Evolutionary conservation across 2,797 vertebrate species (phyloP).

Genomic region (Poecile montanus): DNA sequence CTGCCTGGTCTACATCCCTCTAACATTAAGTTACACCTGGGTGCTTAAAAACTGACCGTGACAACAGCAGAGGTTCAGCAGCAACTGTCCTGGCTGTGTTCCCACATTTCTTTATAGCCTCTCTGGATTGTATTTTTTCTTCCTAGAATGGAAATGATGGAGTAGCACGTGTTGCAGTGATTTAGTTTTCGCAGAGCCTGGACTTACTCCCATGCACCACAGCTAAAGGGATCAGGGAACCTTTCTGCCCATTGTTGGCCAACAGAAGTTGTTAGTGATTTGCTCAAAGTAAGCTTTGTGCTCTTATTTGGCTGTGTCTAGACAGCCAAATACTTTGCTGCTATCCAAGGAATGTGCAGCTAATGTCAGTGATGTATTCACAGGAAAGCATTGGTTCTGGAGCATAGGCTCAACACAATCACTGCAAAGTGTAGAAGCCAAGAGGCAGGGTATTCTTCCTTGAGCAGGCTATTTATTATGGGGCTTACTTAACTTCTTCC

Average conservation of each 20-base stretch:
- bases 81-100: neutral
- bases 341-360: slow-evolving; percentile 71
- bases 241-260: slow-evolving; percentile 60
- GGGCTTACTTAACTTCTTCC: neutral
- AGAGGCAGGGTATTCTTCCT: neutral
- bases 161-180: slow-evolving; percentile 22
- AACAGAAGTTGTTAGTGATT: slow-evolving; percentile 66
- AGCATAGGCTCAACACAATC: slow-evolving; percentile 14
- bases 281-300: slow-evolving; percentile 64
- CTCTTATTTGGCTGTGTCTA: slow-evolving; percentile 74
- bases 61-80: neutral
- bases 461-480: neutral
- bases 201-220: slow-evolving; percentile 15
- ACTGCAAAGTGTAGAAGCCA: slow-evolving; percentile 3
- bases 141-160: slow-evolving; percentile 66
- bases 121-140: slow-evolving; percentile 22
- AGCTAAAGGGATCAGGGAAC: slow-evolving; percentile 45
- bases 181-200: neutral
- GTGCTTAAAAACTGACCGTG: neutral
- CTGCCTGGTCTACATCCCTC: neutral
- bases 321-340: slow-evolving; percentile 60
- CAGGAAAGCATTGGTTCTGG: slow-evolving; percentile 46
- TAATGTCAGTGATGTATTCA: slow-evolving; percentile 58
- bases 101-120: slow-evolving; percentile 15
- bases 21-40: neutral